phyloP scores from a whole-genome alignment of 2,113 vertebrate genomes.

The Ascaphus truei region DNA sequence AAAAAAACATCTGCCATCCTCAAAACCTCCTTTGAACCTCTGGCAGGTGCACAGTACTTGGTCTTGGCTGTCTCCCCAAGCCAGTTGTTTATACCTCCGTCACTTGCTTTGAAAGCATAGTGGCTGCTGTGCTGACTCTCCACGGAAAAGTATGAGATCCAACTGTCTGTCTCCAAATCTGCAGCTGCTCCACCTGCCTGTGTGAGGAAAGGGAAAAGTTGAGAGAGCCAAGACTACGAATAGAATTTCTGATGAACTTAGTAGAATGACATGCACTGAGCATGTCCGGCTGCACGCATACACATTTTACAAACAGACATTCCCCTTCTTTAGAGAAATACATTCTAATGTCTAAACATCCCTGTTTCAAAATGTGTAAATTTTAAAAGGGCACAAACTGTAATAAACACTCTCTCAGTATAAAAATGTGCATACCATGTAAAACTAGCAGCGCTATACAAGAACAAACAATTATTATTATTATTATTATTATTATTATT shows the following conservation, averaged over 20 bases:
- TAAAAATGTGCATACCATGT: too few relatives aligned
- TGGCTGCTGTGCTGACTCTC: constrained; percentile 11
- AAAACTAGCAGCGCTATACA: too few relatives aligned
- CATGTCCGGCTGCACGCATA: neutral
- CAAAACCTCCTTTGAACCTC: accelerated
- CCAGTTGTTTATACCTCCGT: constrained; percentile 19
- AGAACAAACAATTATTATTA: too few relatives aligned
- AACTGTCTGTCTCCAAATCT: constrained; percentile 16
- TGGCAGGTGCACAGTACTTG: neutral
- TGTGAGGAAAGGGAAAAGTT: neutral
- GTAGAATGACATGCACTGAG: neutral
- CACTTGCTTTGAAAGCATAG: constrained; percentile 17
- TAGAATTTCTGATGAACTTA: accelerated
- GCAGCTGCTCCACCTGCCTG: constrained; percentile 35
- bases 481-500: too few relatives aligned
- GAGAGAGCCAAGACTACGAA: neutral
- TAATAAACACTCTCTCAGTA: neutral
- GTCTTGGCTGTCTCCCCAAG: neutral
- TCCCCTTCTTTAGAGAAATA: neutral
- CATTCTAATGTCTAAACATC: neutral
- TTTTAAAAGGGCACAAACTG: neutral
- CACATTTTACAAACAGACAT: neutral
- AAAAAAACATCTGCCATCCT: neutral
- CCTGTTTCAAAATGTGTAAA: constrained; percentile 3
- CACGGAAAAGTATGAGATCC: neutral